phyloP scores from a whole-genome alignment of 2,113 vertebrate species.

The Dolichotis patagonum region DNA sequence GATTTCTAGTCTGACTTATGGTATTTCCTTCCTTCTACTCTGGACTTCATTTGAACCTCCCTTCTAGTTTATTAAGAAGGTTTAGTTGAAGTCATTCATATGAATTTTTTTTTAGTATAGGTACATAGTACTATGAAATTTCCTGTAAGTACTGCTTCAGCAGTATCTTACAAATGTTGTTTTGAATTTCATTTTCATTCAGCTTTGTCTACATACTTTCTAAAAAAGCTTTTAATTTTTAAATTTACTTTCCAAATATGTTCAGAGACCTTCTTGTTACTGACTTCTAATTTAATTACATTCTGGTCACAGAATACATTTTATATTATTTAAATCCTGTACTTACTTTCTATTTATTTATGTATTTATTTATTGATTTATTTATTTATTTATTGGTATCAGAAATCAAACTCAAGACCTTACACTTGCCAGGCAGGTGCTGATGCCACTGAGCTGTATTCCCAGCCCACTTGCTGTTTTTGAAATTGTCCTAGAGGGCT shows the following conservation, averaged over 20 bases:
- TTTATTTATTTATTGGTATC: too few relatives aligned
- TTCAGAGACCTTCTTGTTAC: background rate
- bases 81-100: background rate
- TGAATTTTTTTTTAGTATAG: background rate
- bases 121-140: background rate
- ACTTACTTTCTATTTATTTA: too few relatives aligned
- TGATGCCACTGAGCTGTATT: too few relatives aligned
- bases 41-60: background rate
- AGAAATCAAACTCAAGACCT: too few relatives aligned
- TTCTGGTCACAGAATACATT: background rate
- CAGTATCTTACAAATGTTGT: background rate
- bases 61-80: background rate
- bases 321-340: background rate
- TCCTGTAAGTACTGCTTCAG: background rate
- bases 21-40: conserved; percentile 3
- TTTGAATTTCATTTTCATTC: conserved; percentile 15
- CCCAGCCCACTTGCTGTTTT: background rate
- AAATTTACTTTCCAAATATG: conserved; percentile 12
- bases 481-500: background rate
- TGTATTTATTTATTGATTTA: background rate
- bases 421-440: too few relatives aligned
- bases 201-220: background rate
- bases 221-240: background rate
- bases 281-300: background rate
- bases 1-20: background rate